A percentile compares a stretch with the other conserved stretches of the same genome.
These are phyloP conservation scores for Pantala flavescens DNA, from an alignment of 1,140 invertebrate genomes.

Conservation along the genomic window DNA sequence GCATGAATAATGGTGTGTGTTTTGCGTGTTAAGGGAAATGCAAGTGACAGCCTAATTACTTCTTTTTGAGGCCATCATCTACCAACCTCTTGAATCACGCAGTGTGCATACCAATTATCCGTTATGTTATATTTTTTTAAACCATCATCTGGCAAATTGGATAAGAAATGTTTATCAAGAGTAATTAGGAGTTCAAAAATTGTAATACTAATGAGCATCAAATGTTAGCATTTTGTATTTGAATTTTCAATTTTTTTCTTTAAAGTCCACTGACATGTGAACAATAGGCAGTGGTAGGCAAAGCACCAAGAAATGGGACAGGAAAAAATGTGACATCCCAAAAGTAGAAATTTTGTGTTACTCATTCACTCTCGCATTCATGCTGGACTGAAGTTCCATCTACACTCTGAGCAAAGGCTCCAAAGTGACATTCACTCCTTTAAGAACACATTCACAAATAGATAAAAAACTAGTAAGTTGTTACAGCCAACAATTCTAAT, in stretches of 20 bases:
- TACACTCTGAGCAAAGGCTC: background rate
- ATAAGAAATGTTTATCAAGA: background rate
- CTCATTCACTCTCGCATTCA: background rate
- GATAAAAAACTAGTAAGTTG: constrained; percentile 10
- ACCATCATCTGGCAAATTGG: background rate
- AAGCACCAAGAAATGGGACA: constrained; percentile 14
- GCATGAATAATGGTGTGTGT: constrained; percentile 3
- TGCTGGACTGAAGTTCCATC: background rate
- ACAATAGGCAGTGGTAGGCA: constrained; percentile 17
- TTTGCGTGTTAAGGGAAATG: background rate
- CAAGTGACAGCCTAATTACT: background rate
- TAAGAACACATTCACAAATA: background rate
- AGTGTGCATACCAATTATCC: background rate
- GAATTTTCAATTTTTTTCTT: constrained; percentile 13
- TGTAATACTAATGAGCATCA: constrained; percentile 15
- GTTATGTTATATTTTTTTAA: background rate
- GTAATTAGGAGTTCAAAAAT: background rate
- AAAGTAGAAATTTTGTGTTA: constrained; percentile 10
- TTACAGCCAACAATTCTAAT: background rate
- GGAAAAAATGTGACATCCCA: constrained; percentile 3
- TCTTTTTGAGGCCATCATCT: background rate
- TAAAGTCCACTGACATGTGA: constrained; percentile 13
- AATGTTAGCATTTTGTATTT: background rate
- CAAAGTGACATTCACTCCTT: background rate
- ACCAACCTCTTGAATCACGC: background rate